phyloP scores from a whole-genome alignment of 2,797 vertebrate genomes.

The Dromococcyx pavoninus region DNA sequence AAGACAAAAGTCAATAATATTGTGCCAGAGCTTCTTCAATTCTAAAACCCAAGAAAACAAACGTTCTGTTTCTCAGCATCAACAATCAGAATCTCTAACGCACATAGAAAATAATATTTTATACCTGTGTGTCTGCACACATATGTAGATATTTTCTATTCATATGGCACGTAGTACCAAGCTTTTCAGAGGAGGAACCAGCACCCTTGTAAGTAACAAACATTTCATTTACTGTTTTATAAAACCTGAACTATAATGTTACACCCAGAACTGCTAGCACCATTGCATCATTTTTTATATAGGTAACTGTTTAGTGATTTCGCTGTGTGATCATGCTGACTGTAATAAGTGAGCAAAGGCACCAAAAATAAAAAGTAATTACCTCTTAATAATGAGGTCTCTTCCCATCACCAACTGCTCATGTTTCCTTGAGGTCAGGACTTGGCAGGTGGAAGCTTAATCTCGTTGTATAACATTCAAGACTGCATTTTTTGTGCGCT shows the following conservation, averaged over 20 bases:
- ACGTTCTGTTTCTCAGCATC: not conserved
- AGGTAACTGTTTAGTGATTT: not conserved
- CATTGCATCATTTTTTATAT: not conserved
- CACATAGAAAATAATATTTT: not conserved
- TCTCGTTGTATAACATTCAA: not conserved
- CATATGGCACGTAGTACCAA: not conserved
- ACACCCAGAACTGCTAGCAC: not conserved
- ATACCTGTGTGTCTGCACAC: not conserved
- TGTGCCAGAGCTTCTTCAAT: not conserved
- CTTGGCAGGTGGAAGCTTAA: not conserved
- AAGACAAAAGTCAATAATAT: not conserved
- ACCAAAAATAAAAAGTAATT: not conserved
- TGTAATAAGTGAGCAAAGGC: not conserved
- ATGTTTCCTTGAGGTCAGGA: not conserved
- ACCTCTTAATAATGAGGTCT: not conserved
- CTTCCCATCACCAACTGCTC: not conserved
- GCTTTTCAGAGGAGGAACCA: not conserved
- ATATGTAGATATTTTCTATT: not conserved
- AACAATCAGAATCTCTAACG: not conserved
- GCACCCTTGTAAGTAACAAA: not conserved
- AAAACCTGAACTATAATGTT: not conserved
- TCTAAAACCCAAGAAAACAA: not conserved
- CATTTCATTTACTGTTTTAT: not conserved
- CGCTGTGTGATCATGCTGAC: not conserved
- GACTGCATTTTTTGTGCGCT: not conserved